These are phyloP conservation scores for Rutpela maculata DNA, from an alignment of 2,888 invertebrate species.

Conservation along the genomic window DNA sequence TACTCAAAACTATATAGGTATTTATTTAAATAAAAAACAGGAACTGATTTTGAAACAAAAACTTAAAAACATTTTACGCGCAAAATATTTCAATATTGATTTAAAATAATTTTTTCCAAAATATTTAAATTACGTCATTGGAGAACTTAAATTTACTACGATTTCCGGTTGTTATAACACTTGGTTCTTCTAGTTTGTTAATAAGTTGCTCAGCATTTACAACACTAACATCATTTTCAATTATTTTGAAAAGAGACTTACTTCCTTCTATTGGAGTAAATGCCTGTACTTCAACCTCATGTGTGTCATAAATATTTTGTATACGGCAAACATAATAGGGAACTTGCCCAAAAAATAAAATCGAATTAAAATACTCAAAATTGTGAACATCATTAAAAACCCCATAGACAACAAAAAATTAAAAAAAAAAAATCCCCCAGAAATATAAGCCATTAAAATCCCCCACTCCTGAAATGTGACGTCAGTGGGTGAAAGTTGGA, in stretches of 20 bases:
- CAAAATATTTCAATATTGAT: too few species aligned
- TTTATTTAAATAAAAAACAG: not conserved
- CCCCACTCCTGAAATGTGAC: too few species aligned
- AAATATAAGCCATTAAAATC: too few species aligned
- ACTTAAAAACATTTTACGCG: too few species aligned
- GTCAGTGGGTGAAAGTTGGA: too few species aligned
- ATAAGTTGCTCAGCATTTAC: constrained; percentile 23
- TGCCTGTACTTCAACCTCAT: constrained; percentile 35
- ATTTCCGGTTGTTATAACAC: constrained; percentile 26
- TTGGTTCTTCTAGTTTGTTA: not conserved
- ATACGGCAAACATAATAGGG: too few species aligned
- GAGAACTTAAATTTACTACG: constrained; percentile 30
- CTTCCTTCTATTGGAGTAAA: constrained; percentile 20
- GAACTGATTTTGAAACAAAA: too few species aligned
- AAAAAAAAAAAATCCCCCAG: too few species aligned
- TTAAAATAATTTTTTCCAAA: not conserved
- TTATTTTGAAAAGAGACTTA: constrained; percentile 27
- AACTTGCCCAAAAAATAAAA: too few species aligned
- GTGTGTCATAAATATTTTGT: constrained; percentile 27
- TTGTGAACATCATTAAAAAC: too few species aligned
- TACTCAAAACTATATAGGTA: not conserved
- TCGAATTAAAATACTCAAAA: too few species aligned
- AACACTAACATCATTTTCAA: constrained; percentile 25
- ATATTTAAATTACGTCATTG: constrained; percentile 10
- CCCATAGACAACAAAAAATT: too few species aligned